Conservation (phyloP, 1,140 invertebrate genomes). For the Linepithema humile region DNA sequence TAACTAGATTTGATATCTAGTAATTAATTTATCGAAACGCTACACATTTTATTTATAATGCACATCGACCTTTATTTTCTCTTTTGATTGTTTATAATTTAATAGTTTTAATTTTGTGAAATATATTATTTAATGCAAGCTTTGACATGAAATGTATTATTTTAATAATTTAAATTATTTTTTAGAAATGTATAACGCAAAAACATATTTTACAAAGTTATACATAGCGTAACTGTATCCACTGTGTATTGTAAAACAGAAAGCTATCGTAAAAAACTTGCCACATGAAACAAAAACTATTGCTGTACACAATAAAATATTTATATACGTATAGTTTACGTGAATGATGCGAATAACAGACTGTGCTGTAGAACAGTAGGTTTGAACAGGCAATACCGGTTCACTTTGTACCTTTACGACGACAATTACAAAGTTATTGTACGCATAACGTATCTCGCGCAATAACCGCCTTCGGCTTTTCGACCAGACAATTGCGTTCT, state of each 20-base stretch:
- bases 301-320: background rate
- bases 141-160: no score
- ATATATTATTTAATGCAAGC: no score
- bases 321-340: background rate
- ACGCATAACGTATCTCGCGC: background rate
- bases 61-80: no score
- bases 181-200: background rate
- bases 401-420: constrained; percentile 31
- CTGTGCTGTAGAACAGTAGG: background rate
- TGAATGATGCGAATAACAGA: background rate
- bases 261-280: no score
- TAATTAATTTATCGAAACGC: no score
- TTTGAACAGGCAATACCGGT: constrained; percentile 10
- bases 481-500: constrained; percentile 35
- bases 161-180: background rate
- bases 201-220: background rate
- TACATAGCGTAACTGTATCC: no score
- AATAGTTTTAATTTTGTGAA: no score
- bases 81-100: no score
- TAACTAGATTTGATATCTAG: no score
- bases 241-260: no score
- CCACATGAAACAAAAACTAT: background rate
- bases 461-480: constrained; percentile 27
- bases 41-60: no score
- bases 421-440: constrained; percentile 51